Evolutionary conservation across 2,113 vertebrate genomes (phyloP), one percentile per base, ranked within the genome.

Genomic region (Eubucco bourcierii): DNA sequence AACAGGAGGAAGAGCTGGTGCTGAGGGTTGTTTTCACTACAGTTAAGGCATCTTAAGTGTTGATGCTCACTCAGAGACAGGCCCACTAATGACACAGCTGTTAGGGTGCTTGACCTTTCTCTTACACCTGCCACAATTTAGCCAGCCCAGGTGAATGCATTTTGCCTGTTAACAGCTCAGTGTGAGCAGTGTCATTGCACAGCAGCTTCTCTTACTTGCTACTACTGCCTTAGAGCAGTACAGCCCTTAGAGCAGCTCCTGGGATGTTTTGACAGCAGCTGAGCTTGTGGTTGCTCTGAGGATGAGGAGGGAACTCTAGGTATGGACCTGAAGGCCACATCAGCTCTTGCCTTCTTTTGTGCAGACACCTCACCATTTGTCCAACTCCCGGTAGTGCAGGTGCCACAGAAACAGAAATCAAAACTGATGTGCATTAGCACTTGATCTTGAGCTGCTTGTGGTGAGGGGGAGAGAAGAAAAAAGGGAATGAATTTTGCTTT

Each of bases 1-100:
- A 85, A 56, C 56, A 71, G 58, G 76, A 94, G 65, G 93, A 95
- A 88, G 80, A 83, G 39, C 19, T 71, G 80, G 37, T 80, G 37
- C 76, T 78, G 56, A 41, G 25, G 23, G 31, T 75, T 93, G 72
- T 90, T 94, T 91, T 90, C 13, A 14, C 27, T 86, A 1, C 12
- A 24, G 41, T 93, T 64, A 9, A 60, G 28, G 28, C 53, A 68
- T 47, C 33, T 68, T 39, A 17, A 34, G 53, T 28, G 8, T 21
- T 81, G 37, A 28, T 47, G 20, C 44, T 64, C 9, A 15, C 46
- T 50, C 29, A 85, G 34, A 65, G 14, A 44, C 4, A 19, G 2
- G 10, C 44, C 29, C 4, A 28, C 6, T 60, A 50, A 34, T 55
- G 80, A 10, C 0, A 0, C 11, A 7, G 29, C 50, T 64, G 3